These are phyloP conservation scores for Campopleginae sp. DNA, from an alignment of 2,888 invertebrate species.

Conservation along the genomic window DNA sequence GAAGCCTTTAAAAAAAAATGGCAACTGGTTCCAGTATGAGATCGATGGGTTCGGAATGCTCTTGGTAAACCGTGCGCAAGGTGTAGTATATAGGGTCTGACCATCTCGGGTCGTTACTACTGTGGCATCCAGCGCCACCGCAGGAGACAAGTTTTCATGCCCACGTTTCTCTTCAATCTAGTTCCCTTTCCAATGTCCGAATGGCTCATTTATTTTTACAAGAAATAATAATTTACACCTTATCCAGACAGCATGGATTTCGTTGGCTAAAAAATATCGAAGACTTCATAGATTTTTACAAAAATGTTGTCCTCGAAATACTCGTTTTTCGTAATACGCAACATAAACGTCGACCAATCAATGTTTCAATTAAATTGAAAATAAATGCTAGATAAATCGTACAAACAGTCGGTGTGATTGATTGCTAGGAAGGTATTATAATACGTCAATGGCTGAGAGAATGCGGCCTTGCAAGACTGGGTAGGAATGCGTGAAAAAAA, in stretches of 20 bases:
- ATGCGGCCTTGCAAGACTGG: constrained; percentile 56
- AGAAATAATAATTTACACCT: too few relatives aligned
- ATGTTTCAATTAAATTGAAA: not conserved
- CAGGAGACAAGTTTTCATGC: not conserved
- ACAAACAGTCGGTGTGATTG: constrained; percentile 37
- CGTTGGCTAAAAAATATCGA: not conserved
- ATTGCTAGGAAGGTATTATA: constrained; percentile 51
- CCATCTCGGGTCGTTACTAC: constrained; percentile 40
- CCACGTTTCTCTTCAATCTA: not conserved
- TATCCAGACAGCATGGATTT: not conserved
- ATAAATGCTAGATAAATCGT: constrained; percentile 30
- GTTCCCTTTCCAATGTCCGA: not conserved
- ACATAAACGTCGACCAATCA: not conserved
- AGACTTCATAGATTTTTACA: not conserved
- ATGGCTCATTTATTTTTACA: too few relatives aligned
- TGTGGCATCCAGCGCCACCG: not conserved
- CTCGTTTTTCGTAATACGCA: too few relatives aligned
- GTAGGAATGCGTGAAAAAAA: constrained; percentile 61
- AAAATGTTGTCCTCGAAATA: not conserved
- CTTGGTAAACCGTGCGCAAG: not conserved
- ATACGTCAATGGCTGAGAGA: constrained; percentile 50
- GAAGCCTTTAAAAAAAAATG: not conserved
- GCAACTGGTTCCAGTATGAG: not conserved
- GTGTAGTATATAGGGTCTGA: constrained; percentile 14
- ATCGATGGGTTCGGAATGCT: not conserved